Evolutionary conservation across 2,888 invertebrate species (phyloP).

Genomic region (Rotaria sp.): DNA sequence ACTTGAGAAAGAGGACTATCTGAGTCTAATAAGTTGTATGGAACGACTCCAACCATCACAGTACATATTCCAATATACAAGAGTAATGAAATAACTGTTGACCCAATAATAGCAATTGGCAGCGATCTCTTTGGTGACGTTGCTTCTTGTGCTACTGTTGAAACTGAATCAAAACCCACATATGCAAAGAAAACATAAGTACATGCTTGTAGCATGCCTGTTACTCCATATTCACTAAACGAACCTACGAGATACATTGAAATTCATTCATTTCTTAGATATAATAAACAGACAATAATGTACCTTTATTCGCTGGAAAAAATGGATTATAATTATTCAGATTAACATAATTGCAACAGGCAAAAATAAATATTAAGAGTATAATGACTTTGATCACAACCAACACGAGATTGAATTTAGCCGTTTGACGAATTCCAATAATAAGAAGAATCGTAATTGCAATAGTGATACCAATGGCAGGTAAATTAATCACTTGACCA

Average conservation of each 20-base stretch:
- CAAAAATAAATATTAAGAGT: not conserved
- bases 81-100: not conserved
- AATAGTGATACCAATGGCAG: not conserved
- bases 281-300: not conserved
- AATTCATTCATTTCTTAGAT: not conserved
- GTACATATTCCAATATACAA: not conserved
- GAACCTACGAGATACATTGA: not conserved
- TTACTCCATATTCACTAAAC: not conserved
- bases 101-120: constrained; percentile 30
- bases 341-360: not conserved
- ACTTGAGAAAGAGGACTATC: not conserved
- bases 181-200: constrained; percentile 33
- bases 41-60: not conserved
- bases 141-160: constrained; percentile 35
- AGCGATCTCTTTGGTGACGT: not conserved
- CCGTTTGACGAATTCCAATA: not conserved
- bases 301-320: not conserved
- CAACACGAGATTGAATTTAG: not conserved
- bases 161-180: constrained; percentile 36
- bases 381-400: not conserved
- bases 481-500: not conserved
- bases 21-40: constrained; percentile 28
- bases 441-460: not conserved
- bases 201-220: constrained; percentile 20
- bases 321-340: not conserved